Percentiles rank a stretch among this genome's conserved stretches.
Evolutionary conservation across 2,113 vertebrate species (phyloP).

Genomic region (Hylia prasina): DNA sequence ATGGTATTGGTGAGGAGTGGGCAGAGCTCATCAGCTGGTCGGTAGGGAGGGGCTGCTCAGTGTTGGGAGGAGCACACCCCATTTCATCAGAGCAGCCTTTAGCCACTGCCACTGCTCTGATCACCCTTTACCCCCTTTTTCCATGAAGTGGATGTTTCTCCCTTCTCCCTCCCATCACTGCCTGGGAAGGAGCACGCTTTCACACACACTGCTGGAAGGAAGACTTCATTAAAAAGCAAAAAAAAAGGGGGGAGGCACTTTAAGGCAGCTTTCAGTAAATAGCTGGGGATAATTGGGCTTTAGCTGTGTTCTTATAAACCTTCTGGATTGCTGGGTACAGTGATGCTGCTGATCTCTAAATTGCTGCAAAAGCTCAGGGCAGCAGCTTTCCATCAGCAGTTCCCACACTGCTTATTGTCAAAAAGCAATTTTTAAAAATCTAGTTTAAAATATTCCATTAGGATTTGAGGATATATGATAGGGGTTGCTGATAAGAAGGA

Average conservation of each 20-base stretch:
- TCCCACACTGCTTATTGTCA: background rate
- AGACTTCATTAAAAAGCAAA: background rate
- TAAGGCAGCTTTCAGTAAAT: background rate
- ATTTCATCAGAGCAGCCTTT: background rate
- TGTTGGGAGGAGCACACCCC: background rate
- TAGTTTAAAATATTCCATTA: background rate
- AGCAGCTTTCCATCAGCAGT: background rate
- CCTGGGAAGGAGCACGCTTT: background rate
- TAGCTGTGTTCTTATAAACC: background rate
- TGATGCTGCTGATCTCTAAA: background rate
- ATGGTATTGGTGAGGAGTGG: background rate
- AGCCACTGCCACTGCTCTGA: background rate
- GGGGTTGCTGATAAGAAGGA: background rate
- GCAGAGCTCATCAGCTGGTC: background rate
- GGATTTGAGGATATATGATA: background rate
- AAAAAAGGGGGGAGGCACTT: background rate
- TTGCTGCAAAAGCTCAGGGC: background rate
- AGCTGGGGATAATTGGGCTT: background rate
- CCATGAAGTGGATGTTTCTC: background rate
- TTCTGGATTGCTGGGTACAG: background rate
- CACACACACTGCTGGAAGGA: background rate
- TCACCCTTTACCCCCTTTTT: background rate
- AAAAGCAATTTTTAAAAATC: background rate
- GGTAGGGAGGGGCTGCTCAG: background rate
- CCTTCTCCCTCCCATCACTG: background rate